Evolutionary conservation across 1,140 invertebrate species (phyloP).

Genomic region (Musca vetustissima): DNA sequence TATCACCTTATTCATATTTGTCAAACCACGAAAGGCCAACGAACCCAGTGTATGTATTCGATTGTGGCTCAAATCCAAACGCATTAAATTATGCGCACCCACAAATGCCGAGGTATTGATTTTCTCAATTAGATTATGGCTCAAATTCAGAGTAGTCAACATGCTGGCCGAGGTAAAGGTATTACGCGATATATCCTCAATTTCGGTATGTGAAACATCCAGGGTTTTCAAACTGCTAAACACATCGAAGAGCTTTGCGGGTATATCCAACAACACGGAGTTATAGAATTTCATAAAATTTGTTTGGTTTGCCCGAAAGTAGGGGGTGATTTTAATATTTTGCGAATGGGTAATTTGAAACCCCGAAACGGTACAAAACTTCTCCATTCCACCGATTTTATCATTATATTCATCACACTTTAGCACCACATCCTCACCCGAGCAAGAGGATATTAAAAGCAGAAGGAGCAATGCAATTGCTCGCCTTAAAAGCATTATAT

Average conservation of each 20-base stretch:
- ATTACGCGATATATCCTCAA: slow-evolving; percentile 46
- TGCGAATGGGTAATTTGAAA: slow-evolving; percentile 50
- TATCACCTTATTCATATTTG: slow-evolving; percentile 40
- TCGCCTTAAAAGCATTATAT: background rate
- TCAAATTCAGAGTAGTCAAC: slow-evolving; percentile 43
- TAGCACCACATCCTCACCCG: slow-evolving; percentile 38
- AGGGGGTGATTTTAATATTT: slow-evolving; percentile 43
- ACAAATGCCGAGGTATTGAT: slow-evolving; percentile 49
- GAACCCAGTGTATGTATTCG: slow-evolving; percentile 39
- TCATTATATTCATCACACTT: slow-evolving; percentile 49
- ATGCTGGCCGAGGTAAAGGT: slow-evolving; percentile 47
- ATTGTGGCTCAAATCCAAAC: slow-evolving; percentile 48
- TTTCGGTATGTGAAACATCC: slow-evolving; percentile 47
- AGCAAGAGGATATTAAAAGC: background rate
- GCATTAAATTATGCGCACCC: slow-evolving; percentile 43
- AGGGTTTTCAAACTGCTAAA: slow-evolving; percentile 44
- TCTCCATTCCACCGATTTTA: slow-evolving; percentile 33
- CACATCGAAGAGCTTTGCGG: slow-evolving; percentile 48
- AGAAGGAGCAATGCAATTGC: background rate
- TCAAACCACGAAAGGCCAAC: slow-evolving; percentile 46
- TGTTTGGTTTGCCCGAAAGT: slow-evolving; percentile 40
- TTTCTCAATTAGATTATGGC: slow-evolving; percentile 47
- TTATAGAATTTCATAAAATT: slow-evolving; percentile 55
- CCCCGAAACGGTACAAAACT: slow-evolving; percentile 49
- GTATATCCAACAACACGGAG: slow-evolving; percentile 47